Percentiles rank a stretch among this genome's conserved stretches.
phyloP scores from a whole-genome alignment of 2,888 invertebrate genomes.

The Drosophila mercatorum region DNA sequence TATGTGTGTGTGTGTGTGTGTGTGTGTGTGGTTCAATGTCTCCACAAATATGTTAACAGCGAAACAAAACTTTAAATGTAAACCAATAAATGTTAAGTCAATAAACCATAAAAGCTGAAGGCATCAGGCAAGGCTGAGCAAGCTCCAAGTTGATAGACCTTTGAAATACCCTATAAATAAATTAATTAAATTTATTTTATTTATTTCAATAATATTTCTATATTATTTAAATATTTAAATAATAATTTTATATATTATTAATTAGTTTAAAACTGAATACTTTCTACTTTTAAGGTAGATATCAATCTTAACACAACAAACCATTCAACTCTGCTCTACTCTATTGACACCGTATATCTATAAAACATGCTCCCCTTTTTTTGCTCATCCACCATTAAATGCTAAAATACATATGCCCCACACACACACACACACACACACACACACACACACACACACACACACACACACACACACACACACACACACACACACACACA shows the following conservation, averaged over 20 bases:
- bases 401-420: slow-evolving; percentile 22
- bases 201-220: no score
- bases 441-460: neutral
- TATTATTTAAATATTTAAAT: no score
- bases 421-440: neutral
- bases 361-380: neutral
- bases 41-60: neutral
- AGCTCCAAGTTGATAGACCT: neutral
- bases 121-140: slow-evolving; percentile 3
- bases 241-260: no score
- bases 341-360: neutral
- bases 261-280: no score
- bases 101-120: slow-evolving; percentile 20
- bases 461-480: neutral
- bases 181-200: no score
- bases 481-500: no score
- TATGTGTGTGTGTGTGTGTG: neutral
- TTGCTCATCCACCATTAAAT: slow-evolving; percentile 52
- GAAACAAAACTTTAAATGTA: slow-evolving; percentile 11
- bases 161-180: neutral
- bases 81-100: slow-evolving; percentile 35
- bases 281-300: no score
- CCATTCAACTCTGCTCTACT: neutral
- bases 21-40: slow-evolving; percentile 8
- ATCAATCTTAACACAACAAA: neutral